phyloP scores from a whole-genome alignment of 2,888 invertebrate genomes.

The Acleris holmiana region DNA sequence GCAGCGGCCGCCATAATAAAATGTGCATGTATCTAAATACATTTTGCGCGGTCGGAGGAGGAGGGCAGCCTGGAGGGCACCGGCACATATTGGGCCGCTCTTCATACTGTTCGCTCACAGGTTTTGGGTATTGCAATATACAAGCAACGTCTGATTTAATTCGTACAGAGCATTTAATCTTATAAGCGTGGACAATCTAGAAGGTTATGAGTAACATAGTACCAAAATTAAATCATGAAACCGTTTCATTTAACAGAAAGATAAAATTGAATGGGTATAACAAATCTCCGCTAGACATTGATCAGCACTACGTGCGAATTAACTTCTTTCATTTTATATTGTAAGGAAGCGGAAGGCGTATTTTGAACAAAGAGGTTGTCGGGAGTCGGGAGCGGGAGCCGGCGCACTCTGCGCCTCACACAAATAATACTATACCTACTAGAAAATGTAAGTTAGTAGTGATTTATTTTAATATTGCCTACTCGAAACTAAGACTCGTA shows the following conservation, averaged over 20 bases:
- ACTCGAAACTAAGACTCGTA: too few relatives aligned
- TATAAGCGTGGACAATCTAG: neutral
- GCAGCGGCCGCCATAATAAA: slow-evolving; percentile 51
- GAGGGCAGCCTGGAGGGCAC: slow-evolving; percentile 43
- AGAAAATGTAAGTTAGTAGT: too few relatives aligned
- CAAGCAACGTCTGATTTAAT: too few relatives aligned
- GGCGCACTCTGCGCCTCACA: too few relatives aligned
- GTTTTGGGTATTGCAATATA: neutral
- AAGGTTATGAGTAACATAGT: neutral
- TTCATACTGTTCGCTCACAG: neutral
- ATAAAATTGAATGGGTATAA: slow-evolving; percentile 11
- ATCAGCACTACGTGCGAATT: slow-evolving; percentile 20
- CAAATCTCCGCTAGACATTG: slow-evolving; percentile 15
- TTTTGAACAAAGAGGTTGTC: slow-evolving; percentile 25
- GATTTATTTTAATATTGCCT: too few relatives aligned
- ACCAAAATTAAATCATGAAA: neutral
- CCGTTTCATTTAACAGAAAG: neutral
- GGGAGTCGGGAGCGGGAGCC: neutral
- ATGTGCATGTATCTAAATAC: slow-evolving; percentile 66
- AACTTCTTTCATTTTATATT: slow-evolving; percentile 25
- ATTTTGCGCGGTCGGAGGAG: slow-evolving; percentile 47
- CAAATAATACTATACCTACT: too few relatives aligned
- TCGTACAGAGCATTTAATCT: too few relatives aligned
- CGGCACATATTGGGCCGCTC: slow-evolving; percentile 14
- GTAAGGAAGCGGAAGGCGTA: slow-evolving; percentile 17